phyloP scores from a whole-genome alignment of 2,888 invertebrate genomes.

The Caenorhabditis angaria region DNA sequence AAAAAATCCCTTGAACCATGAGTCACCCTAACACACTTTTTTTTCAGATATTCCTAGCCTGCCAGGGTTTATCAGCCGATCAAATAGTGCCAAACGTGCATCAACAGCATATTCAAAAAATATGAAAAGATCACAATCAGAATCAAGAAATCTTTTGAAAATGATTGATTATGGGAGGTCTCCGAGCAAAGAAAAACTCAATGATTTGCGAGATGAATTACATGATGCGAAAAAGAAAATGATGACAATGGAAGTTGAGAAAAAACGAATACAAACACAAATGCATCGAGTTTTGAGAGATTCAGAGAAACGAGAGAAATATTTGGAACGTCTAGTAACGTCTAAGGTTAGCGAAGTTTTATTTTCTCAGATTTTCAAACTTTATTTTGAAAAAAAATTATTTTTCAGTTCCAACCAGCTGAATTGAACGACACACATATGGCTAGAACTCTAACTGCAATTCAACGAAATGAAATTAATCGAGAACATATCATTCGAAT shows the following conservation, averaged over 20 bases:
- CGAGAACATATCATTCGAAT: conserved; percentile 43
- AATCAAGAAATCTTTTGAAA: conserved; percentile 25
- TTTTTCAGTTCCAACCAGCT: conserved; percentile 52
- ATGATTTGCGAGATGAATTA: conserved; percentile 37
- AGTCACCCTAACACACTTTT: too few species aligned
- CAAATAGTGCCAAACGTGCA: not conserved
- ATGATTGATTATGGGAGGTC: conserved; percentile 34
- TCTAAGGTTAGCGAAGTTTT: too few species aligned
- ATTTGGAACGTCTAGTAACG: conserved; percentile 44
- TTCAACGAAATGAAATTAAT: conserved; percentile 37
- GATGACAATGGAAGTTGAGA: conserved; percentile 24
- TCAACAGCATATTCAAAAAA: not conserved
- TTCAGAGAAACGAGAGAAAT: conserved; percentile 45
- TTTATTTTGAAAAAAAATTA: not conserved
- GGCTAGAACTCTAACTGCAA: conserved; percentile 44
- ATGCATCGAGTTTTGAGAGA: conserved; percentile 44
- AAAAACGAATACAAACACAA: conserved; percentile 35
- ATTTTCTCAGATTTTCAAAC: too few species aligned
- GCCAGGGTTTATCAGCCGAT: not conserved
- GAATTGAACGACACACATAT: conserved; percentile 51
- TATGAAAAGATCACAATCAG: conserved; percentile 29
- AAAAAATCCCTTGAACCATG: too few species aligned
- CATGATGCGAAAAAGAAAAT: conserved; percentile 42
- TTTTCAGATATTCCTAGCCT: not conserved
- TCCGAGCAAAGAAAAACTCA: conserved; percentile 32